Percentiles rank a stretch among this genome's conserved stretches.
phyloP scores from a whole-genome alignment of 2,113 vertebrate genomes.

The Rhea americana region DNA sequence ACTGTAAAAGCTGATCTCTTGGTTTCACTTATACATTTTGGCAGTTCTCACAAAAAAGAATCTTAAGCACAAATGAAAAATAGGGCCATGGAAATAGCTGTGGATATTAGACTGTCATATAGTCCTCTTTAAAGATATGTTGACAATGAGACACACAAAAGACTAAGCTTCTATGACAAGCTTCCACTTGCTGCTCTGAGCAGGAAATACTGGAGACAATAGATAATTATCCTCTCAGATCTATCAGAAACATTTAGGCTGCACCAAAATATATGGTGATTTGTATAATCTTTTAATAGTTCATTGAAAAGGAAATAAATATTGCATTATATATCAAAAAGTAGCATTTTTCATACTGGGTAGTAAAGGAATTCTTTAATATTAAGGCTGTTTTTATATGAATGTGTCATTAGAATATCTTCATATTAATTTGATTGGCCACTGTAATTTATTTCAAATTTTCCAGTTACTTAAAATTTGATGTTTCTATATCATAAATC shows the following conservation, averaged over 20 bases:
- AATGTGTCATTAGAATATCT: neutral
- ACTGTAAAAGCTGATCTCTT: too few relatives aligned
- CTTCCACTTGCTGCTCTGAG: neutral
- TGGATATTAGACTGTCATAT: neutral
- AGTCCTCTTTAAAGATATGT: neutral
- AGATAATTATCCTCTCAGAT: neutral
- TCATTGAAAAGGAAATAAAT: neutral
- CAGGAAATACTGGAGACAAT: neutral
- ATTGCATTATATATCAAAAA: neutral
- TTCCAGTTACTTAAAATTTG: neutral
- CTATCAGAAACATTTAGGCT: neutral
- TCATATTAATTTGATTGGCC: neutral
- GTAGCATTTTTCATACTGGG: neutral
- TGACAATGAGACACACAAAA: neutral
- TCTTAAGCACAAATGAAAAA: neutral
- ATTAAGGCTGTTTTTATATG: neutral
- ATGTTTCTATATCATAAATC: neutral
- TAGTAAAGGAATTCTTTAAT: neutral
- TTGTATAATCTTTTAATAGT: neutral
- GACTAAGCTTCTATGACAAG: neutral
- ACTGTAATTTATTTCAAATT: neutral
- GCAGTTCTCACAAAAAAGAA: too few relatives aligned
- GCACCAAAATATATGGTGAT: neutral
- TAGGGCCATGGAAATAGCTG: neutral
- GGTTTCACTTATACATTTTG: too few relatives aligned